phyloP scores from a whole-genome alignment of 2,797 vertebrate species.

The Lagodon rhomboides region DNA sequence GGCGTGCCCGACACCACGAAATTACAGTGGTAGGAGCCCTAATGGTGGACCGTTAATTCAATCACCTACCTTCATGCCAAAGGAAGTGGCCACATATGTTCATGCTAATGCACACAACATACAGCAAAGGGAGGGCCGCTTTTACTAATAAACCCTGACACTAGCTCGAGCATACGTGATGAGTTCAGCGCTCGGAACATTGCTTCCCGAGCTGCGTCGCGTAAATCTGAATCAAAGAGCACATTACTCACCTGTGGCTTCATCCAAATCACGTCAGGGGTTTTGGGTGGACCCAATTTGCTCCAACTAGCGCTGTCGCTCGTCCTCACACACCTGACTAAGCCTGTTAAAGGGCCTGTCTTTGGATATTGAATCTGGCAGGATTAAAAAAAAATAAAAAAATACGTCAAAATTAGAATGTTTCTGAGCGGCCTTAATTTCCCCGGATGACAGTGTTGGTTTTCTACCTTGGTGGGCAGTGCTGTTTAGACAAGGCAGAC shows the following conservation, averaged over 20 bases:
- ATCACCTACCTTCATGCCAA: slow-evolving; percentile 47
- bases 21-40: slow-evolving; percentile 44
- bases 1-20: slow-evolving; percentile 40
- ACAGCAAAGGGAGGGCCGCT: slow-evolving; percentile 31
- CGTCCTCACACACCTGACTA: slow-evolving; percentile 61
- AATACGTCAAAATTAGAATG: slow-evolving; percentile 55
- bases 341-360: slow-evolving; percentile 57
- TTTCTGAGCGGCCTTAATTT: slow-evolving; percentile 73
- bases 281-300: slow-evolving; percentile 39
- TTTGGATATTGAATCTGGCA: slow-evolving; percentile 63
- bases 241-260: slow-evolving; percentile 46
- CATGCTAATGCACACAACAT: slow-evolving; percentile 49
- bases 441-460: slow-evolving; percentile 72
- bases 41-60: slow-evolving; percentile 51
- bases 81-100: slow-evolving; percentile 47
- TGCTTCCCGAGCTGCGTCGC: slow-evolving; percentile 23
- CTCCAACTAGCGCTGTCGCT: slow-evolving; percentile 52
- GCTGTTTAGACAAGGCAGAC: slow-evolving; percentile 70
- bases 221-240: slow-evolving; percentile 48
- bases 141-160: slow-evolving; percentile 58
- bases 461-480: slow-evolving; percentile 73
- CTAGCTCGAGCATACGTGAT: slow-evolving; percentile 9
- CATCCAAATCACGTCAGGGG: slow-evolving; percentile 36
- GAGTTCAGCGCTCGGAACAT: slow-evolving; percentile 37
- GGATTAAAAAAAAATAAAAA: slow-evolving; percentile 32